Evolutionary conservation across 2,113 vertebrate species (phyloP), one percentile per base, ranked within the genome.

Genomic region (Calyptommatus sinebrachiatus): DNA sequence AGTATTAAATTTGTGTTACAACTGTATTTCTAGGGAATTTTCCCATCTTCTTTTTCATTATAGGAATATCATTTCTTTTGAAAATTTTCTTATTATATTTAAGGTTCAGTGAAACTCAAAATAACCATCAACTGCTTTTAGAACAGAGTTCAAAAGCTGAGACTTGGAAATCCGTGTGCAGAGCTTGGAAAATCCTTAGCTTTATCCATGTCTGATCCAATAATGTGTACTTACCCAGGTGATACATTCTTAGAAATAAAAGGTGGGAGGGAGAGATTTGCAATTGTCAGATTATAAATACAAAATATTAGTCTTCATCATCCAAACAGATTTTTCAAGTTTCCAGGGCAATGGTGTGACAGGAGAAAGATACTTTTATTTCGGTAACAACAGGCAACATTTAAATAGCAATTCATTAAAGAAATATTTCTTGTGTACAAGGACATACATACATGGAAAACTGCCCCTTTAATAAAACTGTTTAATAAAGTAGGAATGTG

Each of bases 351-450:
- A 50, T 46, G 76, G 78, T 67, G 7, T 68, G 67, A 76, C 24
- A 78, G 72, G 84, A 73, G 68, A 81, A 88, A 77, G 65, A 60
- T n/a, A n/a, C n/a, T 66, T 29, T 65, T 80, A 57, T 63, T 89
- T 87, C 83, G 4, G 28, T 76, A 14, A 74, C 62, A 69, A 53
- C 21, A 62, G 67, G 66, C 46, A 62, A 84, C 77, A 77, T 29
- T 66, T 29, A 0, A 61, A 31, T 6, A 79, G 60, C 53, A 57
- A 57, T 18, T 57, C 53, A 18, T 2, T 16, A 18, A n/a, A 50
- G 9, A 3, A 26, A 31, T 28, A 12, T 0, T 29, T 61, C 28
- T 24, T 9, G 18, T 24, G n/a, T 48, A 12, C 2, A 26, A 2
- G 8, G 4, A 10, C 73, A 63, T 24, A 5, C 35, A 78, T 20